Base-by-base conservation (phyloP, 2,797 vertebrate species). In the Xerus rutilus region DNA sequence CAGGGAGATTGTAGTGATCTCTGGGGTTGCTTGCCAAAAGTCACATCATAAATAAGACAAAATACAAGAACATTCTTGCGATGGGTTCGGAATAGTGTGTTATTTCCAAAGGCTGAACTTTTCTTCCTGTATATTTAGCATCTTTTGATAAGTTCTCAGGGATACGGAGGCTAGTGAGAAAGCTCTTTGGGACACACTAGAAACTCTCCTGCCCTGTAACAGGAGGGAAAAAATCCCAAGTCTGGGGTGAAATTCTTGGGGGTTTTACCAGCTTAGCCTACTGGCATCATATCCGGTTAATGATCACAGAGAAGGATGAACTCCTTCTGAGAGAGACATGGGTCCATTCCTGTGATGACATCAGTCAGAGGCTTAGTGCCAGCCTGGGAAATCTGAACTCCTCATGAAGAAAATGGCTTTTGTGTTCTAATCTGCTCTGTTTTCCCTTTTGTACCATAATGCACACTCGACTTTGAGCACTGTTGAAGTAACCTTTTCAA, bases 151-250 rank as follows among this genome's bases (percentile, higher is more conserved):
- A 2, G 30, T 67, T 96, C 65, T 64, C 62, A 47, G 4, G 35
- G 91, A n/a, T 3, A 5, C 0, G 6, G 47, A 74, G 14, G 8
- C 62, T 20, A 6, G 23, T 18, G 45, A 94, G 79, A 73, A 93
- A 78, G 76, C 11, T 93, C 43, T 11, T 59, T 69, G 73, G 70
- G 47, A 59, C 70, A 45, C 18, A 28, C 45, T 64, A 74, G 13
- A 95, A 86, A 91, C 39, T 30, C 86, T 67, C 43, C 45, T 95
- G n/a, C 8, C 65, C 45, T 21, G 7, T 91, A 76, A 67, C 54
- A 67, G 30, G 28, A 72, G 54, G 54, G 59, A 21, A 64, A 65
- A 69, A 25, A 3, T 69, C 47, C 73, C 52, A 43, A 45, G 21
- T 39, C 28, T 30, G 52, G 39, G 69, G 32, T 62, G 72, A 72